Base-by-base conservation (phyloP, 2,797 vertebrate species). In the Sternarchorhynchus goeldii region DNA sequence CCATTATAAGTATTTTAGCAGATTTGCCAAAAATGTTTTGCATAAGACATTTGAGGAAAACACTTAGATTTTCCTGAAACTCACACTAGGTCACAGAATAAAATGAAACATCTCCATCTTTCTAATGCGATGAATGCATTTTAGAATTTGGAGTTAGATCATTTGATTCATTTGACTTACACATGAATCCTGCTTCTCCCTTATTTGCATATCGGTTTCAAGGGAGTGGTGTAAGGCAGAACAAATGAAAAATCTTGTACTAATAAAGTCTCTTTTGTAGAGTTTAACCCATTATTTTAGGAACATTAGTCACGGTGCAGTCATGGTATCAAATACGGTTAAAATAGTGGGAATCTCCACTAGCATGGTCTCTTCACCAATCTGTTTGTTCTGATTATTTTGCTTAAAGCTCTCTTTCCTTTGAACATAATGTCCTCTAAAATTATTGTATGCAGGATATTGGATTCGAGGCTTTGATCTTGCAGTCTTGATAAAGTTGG, bases 381-480 rank as follows among this genome's bases (percentile, higher is more conserved):
- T 74, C 39, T 36, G 69, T 78, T 56, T 32, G 60, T 69, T 67
- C 55, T 65, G 57, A 68, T 83, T 56, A 39, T 79, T 62, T 6
- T 14, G 45, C 79, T 73, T 65, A 62, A 72, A 68, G 53, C 71
- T 81, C 41, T 56, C 20, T 8, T 71, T 69, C 45, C 79, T 80
- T 82, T 81, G 63, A 76, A 81, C 76, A 53, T 84, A 71, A 74
- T 72, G 20, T 73, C 69, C 56, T 65, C n/a, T 50, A 20, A 29
- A 81, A 84, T 76, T 78, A 82, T 71, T 78, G 64, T 56, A 29
- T 57, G 34, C 68, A 69, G 73, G 65, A 83, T 83, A 74, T 85
- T 83, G 74, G 72, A 60, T 71, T 68, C 17, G 29, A 39, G 39
- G 62, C 67, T 88, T 79, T 82, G 83, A 86, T 86, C 73, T 31